These are phyloP conservation scores for Lineus longissimus DNA, from an alignment of 1,140 invertebrate genomes.

Conservation along the genomic window DNA sequence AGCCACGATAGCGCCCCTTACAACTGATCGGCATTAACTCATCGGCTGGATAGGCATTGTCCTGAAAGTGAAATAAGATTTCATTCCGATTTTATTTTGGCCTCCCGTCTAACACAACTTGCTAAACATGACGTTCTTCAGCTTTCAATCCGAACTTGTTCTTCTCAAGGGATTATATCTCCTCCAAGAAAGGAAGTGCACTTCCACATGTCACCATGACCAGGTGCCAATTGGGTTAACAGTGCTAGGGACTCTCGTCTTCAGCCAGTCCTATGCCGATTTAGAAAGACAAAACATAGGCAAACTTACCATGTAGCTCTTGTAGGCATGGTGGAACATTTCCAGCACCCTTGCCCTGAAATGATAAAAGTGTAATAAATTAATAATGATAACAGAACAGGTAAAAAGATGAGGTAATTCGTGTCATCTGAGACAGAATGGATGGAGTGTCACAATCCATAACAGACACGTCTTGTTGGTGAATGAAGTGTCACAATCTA, in stretches of 20 bases:
- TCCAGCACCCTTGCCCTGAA: conserved; percentile 78
- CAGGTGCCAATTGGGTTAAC: not conserved
- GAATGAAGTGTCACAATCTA: not conserved
- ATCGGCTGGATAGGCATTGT: conserved; percentile 93
- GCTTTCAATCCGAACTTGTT: not conserved
- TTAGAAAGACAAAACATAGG: too few relatives aligned
- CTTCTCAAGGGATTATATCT: conserved; percentile 2
- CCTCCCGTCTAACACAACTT: not conserved
- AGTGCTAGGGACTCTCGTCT: not conserved
- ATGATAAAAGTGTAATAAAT: conserved; percentile 30
- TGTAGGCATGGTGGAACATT: conserved; percentile 98
- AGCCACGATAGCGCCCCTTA: conserved; percentile 76
- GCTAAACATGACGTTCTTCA: too few relatives aligned
- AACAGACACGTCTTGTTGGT: too few relatives aligned
- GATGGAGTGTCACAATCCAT: too few relatives aligned
- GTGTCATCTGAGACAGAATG: too few relatives aligned
- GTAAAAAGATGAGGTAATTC: too few relatives aligned
- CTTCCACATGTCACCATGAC: not conserved
- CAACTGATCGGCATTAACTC: conserved; percentile 97
- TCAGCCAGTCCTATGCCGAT: too few relatives aligned
- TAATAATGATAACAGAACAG: not conserved
- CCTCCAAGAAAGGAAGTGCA: not conserved
- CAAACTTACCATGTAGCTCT: conserved; percentile 86
- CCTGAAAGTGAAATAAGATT: conserved; percentile 28
- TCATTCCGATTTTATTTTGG: not conserved